These are phyloP conservation scores for Callinectes sapidus DNA, from an alignment of 2,888 invertebrate genomes.

Conservation along the genomic window DNA sequence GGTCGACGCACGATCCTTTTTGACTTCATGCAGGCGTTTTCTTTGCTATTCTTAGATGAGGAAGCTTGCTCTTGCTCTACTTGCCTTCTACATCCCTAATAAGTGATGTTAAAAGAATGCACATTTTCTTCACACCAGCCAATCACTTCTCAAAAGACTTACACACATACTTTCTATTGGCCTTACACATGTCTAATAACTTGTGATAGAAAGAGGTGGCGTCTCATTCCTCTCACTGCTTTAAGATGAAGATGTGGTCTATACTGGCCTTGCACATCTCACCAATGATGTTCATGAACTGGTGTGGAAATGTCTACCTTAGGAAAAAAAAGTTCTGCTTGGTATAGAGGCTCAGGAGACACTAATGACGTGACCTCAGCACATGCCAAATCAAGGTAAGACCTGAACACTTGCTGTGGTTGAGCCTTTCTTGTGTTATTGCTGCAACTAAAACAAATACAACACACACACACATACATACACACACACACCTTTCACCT, in stretches of 20 bases:
- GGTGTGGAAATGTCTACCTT: background rate
- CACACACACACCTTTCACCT: background rate
- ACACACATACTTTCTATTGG: too few relatives aligned
- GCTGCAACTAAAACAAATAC: slow-evolving; percentile 3
- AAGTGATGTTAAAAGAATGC: background rate
- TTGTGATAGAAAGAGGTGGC: too few relatives aligned
- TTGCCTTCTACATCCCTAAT: background rate
- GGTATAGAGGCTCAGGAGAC: background rate
- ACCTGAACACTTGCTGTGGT: background rate
- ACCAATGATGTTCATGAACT: background rate
- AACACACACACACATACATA: background rate
- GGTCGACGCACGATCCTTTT: background rate
- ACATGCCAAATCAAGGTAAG: background rate
- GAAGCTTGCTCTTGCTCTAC: background rate
- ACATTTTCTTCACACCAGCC: too few relatives aligned
- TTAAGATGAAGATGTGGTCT: background rate
- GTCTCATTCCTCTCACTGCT: too few relatives aligned
- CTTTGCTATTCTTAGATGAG: background rate
- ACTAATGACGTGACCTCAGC: background rate
- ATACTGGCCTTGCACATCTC: background rate
- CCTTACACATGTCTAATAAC: too few relatives aligned
- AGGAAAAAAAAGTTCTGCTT: background rate
- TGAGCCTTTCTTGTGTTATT: background rate
- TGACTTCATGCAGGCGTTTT: background rate
- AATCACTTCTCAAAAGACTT: too few relatives aligned